Conservation (phyloP, 2,888 invertebrate genomes). For the Ochropacha duplaris region DNA sequence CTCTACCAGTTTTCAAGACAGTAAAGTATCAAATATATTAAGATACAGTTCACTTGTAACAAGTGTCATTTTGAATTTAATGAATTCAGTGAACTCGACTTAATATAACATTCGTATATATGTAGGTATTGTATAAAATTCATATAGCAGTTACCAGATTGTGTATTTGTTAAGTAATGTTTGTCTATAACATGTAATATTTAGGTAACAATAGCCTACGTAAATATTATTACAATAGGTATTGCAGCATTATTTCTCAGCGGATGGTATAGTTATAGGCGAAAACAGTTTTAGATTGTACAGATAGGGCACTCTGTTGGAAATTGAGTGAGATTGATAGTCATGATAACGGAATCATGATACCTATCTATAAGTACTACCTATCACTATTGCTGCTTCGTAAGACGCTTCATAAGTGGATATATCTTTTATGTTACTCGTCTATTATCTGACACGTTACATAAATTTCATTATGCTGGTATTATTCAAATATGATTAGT, state of each 20-base stretch:
- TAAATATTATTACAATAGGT: background rate
- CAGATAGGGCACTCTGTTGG: slow-evolving; percentile 23
- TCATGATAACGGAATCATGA: slow-evolving; percentile 25
- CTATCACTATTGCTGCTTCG: slow-evolving; percentile 16
- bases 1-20: too few relatives aligned
- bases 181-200: background rate
- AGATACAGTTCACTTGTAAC: background rate
- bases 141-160: background rate
- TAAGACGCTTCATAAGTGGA: background rate
- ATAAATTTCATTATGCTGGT: background rate
- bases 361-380: too few relatives aligned
- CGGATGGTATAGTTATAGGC: slow-evolving; percentile 3
- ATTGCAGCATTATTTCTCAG: slow-evolving; percentile 2
- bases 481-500: background rate
- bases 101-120: too few relatives aligned
- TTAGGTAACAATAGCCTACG: background rate
- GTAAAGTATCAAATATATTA: background rate
- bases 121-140: background rate
- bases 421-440: background rate
- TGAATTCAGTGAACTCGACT: too few relatives aligned
- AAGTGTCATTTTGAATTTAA: background rate
- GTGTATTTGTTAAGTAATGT: background rate
- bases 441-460: background rate
- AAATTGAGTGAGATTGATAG: slow-evolving; percentile 31
- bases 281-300: slow-evolving; percentile 22